Base-by-base conservation (phyloP, 2,797 vertebrate species). In the Trachops cirrhosus region DNA sequence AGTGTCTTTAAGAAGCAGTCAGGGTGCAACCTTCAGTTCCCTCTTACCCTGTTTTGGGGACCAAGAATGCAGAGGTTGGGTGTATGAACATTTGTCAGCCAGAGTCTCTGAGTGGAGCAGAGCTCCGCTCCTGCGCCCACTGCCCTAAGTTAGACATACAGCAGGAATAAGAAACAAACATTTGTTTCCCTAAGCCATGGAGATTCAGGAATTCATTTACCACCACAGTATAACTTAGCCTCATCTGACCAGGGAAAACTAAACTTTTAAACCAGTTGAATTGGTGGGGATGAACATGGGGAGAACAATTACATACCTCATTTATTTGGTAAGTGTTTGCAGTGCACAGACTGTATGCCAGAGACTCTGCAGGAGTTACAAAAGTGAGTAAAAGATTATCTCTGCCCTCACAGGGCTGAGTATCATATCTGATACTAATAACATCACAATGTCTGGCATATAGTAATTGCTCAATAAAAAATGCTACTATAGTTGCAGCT, bases 251-350 rank as follows among this genome's bases (percentile, higher is more conserved):
- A 44, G 54, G n/a, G 84, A 74, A 78, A 57, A 90, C 93, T 80
- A 57, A 32, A 48, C 9, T 46, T 83, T 83, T 54, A 84, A 84
- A 41, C 50, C 46, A 67, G 39, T 85, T 80, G 79, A 80, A 39
- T 21, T 14, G 59, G 67, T 19, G 64, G 12, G 21, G 32, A 41
- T 32, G 22, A 52, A 21, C 21, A 59, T 71, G 26, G 67, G 18
- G 19, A 90, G 34, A 95, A 80, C 22, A 96, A 46, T 48, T 29
- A 59, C 7, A 5, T 64, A 44, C 18, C 12, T 82, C n/a, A 18
- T 73, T 86, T 89, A 71, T 62, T 59, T 71, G 71, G 26, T 62
- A 80, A 92, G 59, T 67, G 77, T 95, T 80, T 93, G 41, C 82
- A 88, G 73, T 67, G 37, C 11, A 37, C 48, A 87, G 9, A 46